Evolutionary conservation across 2,888 invertebrate species (phyloP), one percentile per base, ranked within the genome.

Genomic region (Oxyscelio sp.): DNA sequence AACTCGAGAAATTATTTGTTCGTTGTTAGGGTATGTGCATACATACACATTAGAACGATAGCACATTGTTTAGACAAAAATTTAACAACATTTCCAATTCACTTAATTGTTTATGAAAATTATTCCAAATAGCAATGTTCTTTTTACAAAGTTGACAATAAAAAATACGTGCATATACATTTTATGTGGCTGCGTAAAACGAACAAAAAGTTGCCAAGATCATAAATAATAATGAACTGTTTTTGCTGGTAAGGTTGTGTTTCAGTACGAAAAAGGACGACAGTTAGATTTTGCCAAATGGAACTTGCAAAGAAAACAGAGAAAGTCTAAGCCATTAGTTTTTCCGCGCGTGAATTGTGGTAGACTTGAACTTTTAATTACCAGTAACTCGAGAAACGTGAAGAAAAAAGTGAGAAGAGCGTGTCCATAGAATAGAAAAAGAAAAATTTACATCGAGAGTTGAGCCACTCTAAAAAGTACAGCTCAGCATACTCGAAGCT

Each of bases 331-430:
- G 73, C 48, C 71, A 77, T 83, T 80, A 83, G 83, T 80, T 83
- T 65, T 40, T 74, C 65, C 73, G 70, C 75, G 85, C 85, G 75
- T 83, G 83, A 85, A 83, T 83, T 83, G 79, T 79, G 79, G 79
- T 65, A 52, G 66, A 68, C 48, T 83, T 48, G 63, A 85, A 83
- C 83, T 83, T 85, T 85, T 83, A 85, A 85, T 85, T 80, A 85
- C 80, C 80, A 52, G 54, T 68, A 70, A 77, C 75, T 77, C 50
- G 59, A 78, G 77, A 38, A 63, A 71, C 45, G 48, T 58, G 19
- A 79, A 66, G 71, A 73, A 73, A 68, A 61, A 74, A 56, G 40
- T 63, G 61, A 63, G 50, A 58, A 77, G 50, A 75, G 31, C 65
- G 8, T 50, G 75, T 70, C 56, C 24, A 22, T 54, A 45, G 43